Percentiles rank a stretch among this genome's conserved stretches.
Evolutionary conservation across 2,888 invertebrate genomes (phyloP).

Genomic region (Drosophila trichaetosa): DNA sequence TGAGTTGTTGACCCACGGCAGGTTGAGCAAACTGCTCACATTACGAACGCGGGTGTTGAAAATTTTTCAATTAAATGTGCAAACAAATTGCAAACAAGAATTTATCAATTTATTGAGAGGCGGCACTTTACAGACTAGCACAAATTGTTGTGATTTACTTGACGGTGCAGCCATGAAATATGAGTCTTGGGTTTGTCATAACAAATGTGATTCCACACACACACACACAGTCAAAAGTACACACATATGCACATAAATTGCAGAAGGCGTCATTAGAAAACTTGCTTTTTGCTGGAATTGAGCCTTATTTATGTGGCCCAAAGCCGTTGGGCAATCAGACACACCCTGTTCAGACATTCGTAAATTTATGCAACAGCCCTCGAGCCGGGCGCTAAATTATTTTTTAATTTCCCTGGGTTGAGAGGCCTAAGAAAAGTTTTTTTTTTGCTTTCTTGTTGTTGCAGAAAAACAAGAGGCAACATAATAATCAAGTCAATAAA

Average conservation of each 20-base stretch:
- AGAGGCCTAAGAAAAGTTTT: constrained; percentile 62
- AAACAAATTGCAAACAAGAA: constrained; percentile 26
- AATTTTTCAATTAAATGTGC: constrained; percentile 71
- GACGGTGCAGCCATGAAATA: constrained; percentile 39
- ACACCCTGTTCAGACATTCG: constrained; percentile 59
- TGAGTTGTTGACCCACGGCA: constrained; percentile 40
- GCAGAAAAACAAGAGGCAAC: constrained; percentile 75
- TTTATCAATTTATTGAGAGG: constrained; percentile 43
- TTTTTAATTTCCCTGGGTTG: constrained; percentile 73
- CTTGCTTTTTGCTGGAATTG: constrained; percentile 30
- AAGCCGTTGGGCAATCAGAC: constrained; percentile 63
- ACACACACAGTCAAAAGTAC: neutral
- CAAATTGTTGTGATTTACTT: constrained; percentile 32
- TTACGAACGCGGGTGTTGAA: constrained; percentile 41
- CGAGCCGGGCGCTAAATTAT: constrained; percentile 69
- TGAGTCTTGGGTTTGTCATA: constrained; percentile 43
- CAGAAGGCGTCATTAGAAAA: constrained; percentile 48
- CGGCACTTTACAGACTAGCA: constrained; percentile 23
- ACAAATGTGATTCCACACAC: constrained; percentile 28
- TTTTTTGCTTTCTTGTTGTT: constrained; percentile 4
- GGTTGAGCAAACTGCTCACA: constrained; percentile 38
- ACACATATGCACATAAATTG: constrained; percentile 39
- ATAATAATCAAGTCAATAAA: constrained; percentile 82
- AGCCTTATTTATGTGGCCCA: constrained; percentile 55
- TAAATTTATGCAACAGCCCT: constrained; percentile 73